phyloP scores from a whole-genome alignment of 2,113 vertebrate species.

The Lates calcarifer region DNA sequence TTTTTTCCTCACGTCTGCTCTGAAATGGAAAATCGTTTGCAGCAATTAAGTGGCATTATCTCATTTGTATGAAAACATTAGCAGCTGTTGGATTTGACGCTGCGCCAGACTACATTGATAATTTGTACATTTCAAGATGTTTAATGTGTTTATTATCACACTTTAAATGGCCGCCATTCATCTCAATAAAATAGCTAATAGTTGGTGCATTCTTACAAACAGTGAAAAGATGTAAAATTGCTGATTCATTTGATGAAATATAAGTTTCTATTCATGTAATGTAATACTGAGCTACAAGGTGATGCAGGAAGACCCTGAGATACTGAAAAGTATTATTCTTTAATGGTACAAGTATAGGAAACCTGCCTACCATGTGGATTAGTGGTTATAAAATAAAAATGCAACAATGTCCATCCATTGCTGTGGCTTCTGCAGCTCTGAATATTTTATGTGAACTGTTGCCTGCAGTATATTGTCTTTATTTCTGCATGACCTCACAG shows the following conservation, averaged over 20 bases:
- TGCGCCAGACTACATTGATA: background rate
- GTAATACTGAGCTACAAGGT: background rate
- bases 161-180: background rate
- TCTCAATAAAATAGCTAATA: background rate
- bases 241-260: conserved; percentile 6
- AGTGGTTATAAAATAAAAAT: conserved; percentile 30
- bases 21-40: conserved; percentile 36
- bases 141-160: conserved; percentile 21
- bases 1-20: background rate
- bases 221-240: background rate
- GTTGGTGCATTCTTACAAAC: background rate
- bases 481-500: background rate
- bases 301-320: background rate
- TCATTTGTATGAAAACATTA: conserved; percentile 40
- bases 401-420: background rate
- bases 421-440: conserved; percentile 10
- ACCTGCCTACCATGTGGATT: background rate
- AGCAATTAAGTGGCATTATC: conserved; percentile 35
- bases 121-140: conserved; percentile 32
- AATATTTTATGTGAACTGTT: conserved; percentile 31
- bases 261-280: background rate
- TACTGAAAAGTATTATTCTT: background rate
- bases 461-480: background rate
- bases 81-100: conserved; percentile 44
- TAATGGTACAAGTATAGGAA: background rate